Conservation (phyloP, 2,797 vertebrate genomes). For the Chaenodraco wilsoni region DNA sequence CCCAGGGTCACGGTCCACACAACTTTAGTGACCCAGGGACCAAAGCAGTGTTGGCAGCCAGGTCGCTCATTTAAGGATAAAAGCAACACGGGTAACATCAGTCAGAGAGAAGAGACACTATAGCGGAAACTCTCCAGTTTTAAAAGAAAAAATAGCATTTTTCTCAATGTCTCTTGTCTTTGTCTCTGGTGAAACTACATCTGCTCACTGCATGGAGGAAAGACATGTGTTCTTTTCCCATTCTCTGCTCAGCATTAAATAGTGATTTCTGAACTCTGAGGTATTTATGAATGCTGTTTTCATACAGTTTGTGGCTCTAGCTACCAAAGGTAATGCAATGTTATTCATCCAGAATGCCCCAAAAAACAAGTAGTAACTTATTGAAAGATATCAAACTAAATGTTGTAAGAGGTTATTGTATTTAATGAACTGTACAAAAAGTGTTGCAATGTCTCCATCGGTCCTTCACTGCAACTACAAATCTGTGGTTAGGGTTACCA, state of each 20-base stretch:
- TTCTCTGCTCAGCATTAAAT: background rate
- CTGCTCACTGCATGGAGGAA: background rate
- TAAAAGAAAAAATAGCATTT: background rate
- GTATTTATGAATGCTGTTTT: background rate
- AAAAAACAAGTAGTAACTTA: too few relatives aligned
- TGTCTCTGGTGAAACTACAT: background rate
- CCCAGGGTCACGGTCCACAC: conserved; percentile 41
- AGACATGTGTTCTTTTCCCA: background rate
- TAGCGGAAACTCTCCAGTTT: background rate
- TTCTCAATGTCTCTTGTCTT: background rate
- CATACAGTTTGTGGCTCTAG: too few relatives aligned
- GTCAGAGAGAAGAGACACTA: background rate
- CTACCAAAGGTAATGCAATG: too few relatives aligned
- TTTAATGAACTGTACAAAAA: too few relatives aligned
- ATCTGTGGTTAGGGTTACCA: background rate
- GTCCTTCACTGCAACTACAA: background rate
- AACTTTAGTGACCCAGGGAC: conserved; percentile 29
- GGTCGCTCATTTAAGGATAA: background rate
- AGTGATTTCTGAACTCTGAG: too few relatives aligned
- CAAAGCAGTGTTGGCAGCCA: conserved; percentile 16
- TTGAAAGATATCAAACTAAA: too few relatives aligned
- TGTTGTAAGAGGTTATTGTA: too few relatives aligned
- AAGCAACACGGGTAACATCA: background rate
- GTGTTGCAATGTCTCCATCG: too few relatives aligned
- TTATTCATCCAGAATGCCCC: too few relatives aligned